phyloP scores from a whole-genome alignment of 2,113 vertebrate species.

The Aptenodytes patagonicus region DNA sequence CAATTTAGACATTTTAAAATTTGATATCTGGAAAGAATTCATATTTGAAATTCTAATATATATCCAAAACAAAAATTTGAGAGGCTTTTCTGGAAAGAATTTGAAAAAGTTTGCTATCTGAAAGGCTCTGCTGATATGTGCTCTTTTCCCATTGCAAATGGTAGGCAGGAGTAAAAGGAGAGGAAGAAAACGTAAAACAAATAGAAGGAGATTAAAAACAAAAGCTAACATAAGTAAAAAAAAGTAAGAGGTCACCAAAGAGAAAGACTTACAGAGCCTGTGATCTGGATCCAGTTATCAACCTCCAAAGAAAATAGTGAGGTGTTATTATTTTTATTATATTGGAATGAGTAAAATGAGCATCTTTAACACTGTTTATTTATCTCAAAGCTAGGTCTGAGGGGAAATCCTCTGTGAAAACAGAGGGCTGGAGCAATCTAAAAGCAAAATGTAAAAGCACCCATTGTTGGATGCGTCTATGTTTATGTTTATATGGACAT shows the following conservation, averaged over 20 bases:
- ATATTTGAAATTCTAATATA: background rate
- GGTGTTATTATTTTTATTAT: slow-evolving; percentile 44
- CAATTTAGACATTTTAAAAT: background rate
- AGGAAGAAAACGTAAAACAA: background rate
- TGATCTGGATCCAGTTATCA: slow-evolving; percentile 28
- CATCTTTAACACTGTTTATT: slow-evolving; percentile 18
- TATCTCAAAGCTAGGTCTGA: slow-evolving; percentile 7
- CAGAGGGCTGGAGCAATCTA: background rate
- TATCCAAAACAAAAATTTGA: background rate
- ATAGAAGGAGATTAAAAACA: background rate
- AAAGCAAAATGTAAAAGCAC: background rate
- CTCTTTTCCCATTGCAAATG: background rate
- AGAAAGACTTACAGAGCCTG: background rate
- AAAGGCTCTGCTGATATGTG: background rate
- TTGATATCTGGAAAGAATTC: background rate
- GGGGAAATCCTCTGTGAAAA: slow-evolving; percentile 7
- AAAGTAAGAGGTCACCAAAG: background rate
- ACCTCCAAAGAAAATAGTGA: background rate
- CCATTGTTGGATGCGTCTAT: background rate
- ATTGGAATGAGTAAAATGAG: slow-evolving; percentile 31
- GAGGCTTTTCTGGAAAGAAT: background rate
- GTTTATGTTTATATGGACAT: background rate
- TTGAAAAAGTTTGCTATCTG: background rate
- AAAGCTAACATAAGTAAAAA: background rate
- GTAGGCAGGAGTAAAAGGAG: background rate